Evolutionary conservation across 1,140 invertebrate species (phyloP).

Genomic region (Pseudomyrmex concolor): DNA sequence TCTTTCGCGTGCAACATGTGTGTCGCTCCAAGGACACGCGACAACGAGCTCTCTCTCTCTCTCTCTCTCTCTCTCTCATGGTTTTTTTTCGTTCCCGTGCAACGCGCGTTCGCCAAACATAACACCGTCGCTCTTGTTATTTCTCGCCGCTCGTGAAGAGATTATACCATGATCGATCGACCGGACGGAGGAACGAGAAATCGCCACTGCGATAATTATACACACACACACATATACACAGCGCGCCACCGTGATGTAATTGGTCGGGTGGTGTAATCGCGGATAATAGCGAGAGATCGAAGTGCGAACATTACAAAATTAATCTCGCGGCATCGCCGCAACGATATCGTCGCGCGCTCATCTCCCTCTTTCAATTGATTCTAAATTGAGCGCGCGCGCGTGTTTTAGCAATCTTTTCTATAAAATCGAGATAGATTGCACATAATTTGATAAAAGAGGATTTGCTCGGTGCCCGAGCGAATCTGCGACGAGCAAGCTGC

Average conservation of each 20-base stretch:
- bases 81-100: no score
- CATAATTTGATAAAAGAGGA: background rate
- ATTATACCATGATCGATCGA: conserved; percentile 66
- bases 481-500: no score
- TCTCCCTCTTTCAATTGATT: no score
- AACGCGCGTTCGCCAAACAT: background rate
- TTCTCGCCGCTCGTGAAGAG: conserved; percentile 23
- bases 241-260: conserved; percentile 40
- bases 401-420: background rate
- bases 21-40: background rate
- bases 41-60: conserved; percentile 9
- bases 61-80: background rate
- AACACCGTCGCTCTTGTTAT: conserved; percentile 45
- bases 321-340: conserved; percentile 20
- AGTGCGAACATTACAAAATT: conserved; percentile 52
- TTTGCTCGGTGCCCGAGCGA: background rate
- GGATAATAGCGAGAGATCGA: conserved; percentile 62
- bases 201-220: conserved; percentile 56
- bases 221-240: conserved; percentile 35
- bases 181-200: conserved; percentile 43
- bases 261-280: conserved; percentile 67
- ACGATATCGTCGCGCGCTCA: background rate
- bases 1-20: conserved; percentile 8
- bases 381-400: conserved; percentile 9
- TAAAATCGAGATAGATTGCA: background rate